Conservation (phyloP, 2,888 invertebrate genomes). For the Terebella lapidaria region DNA sequence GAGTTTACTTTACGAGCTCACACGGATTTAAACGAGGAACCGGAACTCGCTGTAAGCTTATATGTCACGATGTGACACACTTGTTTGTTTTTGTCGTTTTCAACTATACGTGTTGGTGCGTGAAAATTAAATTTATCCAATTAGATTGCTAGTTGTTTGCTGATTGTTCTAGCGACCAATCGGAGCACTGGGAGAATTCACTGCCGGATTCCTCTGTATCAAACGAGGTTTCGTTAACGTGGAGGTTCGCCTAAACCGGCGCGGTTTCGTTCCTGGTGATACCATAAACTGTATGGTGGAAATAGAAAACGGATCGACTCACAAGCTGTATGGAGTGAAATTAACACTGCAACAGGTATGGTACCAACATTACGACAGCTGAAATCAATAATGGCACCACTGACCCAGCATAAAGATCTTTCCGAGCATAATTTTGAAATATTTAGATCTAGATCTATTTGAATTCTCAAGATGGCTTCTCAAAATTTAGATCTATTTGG, state of each 20-base stretch:
- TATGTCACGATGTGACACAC: too few species aligned
- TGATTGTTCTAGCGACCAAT: constrained; percentile 7
- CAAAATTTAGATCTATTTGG: too few species aligned
- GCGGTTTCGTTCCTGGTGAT: constrained; percentile 15
- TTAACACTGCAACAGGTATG: constrained; percentile 18
- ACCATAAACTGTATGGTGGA: constrained; percentile 11
- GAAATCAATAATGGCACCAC: too few species aligned
- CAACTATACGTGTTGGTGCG: too few species aligned
- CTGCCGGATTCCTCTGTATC: constrained; percentile 10
- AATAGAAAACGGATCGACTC: constrained; percentile 9
- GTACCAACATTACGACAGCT: too few species aligned
- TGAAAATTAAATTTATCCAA: too few species aligned
- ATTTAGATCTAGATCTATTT: too few species aligned
- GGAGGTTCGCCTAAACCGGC: constrained; percentile 9
- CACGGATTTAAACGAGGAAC: constrained; percentile 15
- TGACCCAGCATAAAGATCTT: too few species aligned
- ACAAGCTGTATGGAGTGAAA: constrained; percentile 1
- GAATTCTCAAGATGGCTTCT: too few species aligned
- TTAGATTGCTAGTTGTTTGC: too few species aligned
- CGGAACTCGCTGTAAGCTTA: constrained; percentile 6
- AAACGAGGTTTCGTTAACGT: constrained; percentile 5
- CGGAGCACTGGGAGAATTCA: constrained; percentile 10
- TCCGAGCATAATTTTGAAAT: too few species aligned
- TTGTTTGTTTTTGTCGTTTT: too few species aligned
- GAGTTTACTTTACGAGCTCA: constrained; percentile 4